Evolutionary conservation across 1,140 invertebrate genomes (phyloP), one percentile per base, ranked within the genome.

Genomic region (Rhagoletis zephyria): DNA sequence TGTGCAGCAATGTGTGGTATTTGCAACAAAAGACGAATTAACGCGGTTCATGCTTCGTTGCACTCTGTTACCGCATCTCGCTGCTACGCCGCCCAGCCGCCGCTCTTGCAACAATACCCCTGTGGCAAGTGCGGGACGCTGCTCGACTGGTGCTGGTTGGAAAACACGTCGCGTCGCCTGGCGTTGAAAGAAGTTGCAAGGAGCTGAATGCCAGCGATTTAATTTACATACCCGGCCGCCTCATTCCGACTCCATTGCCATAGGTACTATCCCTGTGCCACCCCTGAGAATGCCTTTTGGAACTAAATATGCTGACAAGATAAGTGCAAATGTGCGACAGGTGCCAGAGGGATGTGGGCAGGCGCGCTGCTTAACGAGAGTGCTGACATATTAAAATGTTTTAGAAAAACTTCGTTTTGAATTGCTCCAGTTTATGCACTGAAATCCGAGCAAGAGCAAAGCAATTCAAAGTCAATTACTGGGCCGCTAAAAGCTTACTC

Each of bases 11-110:
- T 61, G 16, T 85, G 85, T 45, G 85, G 60, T 16, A 45, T 63
- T 61, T 87, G 40, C 87, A 85, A 59, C 87, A 87, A 87, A 85
- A 85, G 87, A 85, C 60, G 87, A 85, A 87, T 87, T 87, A 87
- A 85, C 74, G 74, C 45, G 74, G 60, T 85, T 87, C 77, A 87
- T 87, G 77, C 87, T 85, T 85, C 74, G 87, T 85, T 87, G 87
- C 60, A 85, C 60, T 85, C 48, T 81, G 45, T 56, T 56, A 81
- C 74, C 74, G 74, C 74, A 81, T 56, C 40, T 65, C 85, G 70
- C 30, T 6, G 19, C 51, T 64, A 42, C 59, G 9, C 67, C 42
- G 67, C 42, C 4, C 12, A 12, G 14, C 63, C 42, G 86, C 16
- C 51, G 45, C 40, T 30, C 30, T 30, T 65, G 64, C 42, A 45